A percentile compares a stretch with the other conserved stretches of the same genome.
These are phyloP conservation scores for Sesamia inferens DNA, from an alignment of 2,888 invertebrate species.

Conservation along the genomic window DNA sequence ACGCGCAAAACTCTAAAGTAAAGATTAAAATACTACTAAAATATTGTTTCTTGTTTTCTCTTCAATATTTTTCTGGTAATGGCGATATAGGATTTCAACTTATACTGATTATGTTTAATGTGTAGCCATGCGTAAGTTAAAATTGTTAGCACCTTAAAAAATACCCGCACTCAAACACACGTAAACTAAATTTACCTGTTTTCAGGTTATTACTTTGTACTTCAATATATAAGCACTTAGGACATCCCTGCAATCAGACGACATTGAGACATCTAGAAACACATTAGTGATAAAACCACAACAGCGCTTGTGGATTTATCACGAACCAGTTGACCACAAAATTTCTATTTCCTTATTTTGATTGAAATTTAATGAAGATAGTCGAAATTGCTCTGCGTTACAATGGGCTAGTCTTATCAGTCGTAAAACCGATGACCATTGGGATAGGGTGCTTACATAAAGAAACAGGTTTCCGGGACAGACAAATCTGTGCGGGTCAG, in stretches of 20 bases:
- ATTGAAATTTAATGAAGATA: background rate
- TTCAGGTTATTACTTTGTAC: no score
- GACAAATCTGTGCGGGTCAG: no score
- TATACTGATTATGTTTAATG: no score
- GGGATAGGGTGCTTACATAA: no score
- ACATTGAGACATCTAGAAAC: background rate
- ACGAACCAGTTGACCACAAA: background rate
- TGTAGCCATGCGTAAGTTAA: no score
- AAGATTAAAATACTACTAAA: background rate
- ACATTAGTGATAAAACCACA: background rate
- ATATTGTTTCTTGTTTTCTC: no score
- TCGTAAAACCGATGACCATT: background rate
- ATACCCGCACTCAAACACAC: background rate
- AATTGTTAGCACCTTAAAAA: no score
- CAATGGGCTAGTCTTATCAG: background rate
- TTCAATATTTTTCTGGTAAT: no score
- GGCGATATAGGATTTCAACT: no score
- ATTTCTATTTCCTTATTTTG: background rate
- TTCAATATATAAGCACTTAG: background rate
- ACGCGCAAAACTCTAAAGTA: background rate
- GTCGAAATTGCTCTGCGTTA: background rate
- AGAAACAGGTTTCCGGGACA: no score
- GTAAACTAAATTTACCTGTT: background rate
- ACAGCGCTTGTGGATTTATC: slow-evolving; percentile 1
- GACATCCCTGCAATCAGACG: background rate